Base-by-base conservation (phyloP, 2,888 invertebrate species). In the Calliopum simillimum region DNA sequence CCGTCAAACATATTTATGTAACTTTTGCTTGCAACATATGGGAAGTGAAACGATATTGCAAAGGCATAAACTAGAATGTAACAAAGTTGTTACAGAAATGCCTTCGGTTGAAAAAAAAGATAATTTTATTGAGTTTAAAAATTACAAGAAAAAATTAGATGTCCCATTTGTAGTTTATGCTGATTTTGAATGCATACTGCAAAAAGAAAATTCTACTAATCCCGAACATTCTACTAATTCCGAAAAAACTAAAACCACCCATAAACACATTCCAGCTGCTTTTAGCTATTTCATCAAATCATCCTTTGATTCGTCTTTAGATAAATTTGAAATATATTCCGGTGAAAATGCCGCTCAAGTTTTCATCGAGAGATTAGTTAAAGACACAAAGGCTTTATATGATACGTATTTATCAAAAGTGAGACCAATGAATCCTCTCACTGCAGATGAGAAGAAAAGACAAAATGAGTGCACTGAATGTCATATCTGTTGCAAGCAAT, bases 261-360 rank as follows among this genome's bases (percentile, higher is more conserved):
- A 19, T 19, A 21, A 19, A n/a, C 51, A 51, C n/a, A 21, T 21
- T 11, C 51, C 51, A n/a, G 11, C 4, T 11, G 51, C 51, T n/a
- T 51, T 51, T 21, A 51, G 51, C 51, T 51, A 51, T 14, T 49
- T 49, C n/a, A 49, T 49, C n/a, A 49, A 49, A 19, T 49, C 16
- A 19, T 49, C 49, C n/a, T 49, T 19, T 49, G n/a, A 49, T 1
- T 19, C 2, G 8, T 49, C 49, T n/a, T 49, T 16, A 11, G n/a
- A 49, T 49, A 49, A 19, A 19, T 49, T 49, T 14, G 19, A 49
- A 14, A 49, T 49, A 19, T 49, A 49, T 49, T 19, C n/a, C 8
- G 49, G 49, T n/a, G n/a, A 19, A 49, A 19, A 49, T 14, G 49
- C 49, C 2, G 49, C 49, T 14, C 2, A 49, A 2, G 33, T 33